phyloP scores from a whole-genome alignment of 2,888 invertebrate species.

The Adela reaumurella region DNA sequence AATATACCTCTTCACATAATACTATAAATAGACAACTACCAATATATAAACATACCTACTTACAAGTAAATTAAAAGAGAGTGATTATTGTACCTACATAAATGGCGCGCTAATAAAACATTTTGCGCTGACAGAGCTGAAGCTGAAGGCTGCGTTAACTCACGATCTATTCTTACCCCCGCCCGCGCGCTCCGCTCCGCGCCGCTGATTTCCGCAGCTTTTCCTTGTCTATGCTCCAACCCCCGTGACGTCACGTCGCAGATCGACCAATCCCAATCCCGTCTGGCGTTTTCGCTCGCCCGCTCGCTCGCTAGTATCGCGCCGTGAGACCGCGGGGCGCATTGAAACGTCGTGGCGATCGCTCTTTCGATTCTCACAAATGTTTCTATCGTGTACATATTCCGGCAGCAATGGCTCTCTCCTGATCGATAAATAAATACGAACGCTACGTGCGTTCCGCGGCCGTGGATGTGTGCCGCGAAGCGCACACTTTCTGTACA shows the following conservation, averaged over 20 bases:
- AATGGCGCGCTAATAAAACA: no score
- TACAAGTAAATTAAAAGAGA: no score
- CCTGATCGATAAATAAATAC: constrained; percentile 42
- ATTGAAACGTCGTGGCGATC: constrained; percentile 35
- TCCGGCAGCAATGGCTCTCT: constrained; percentile 31
- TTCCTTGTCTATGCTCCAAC: constrained; percentile 46
- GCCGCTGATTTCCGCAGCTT: neutral
- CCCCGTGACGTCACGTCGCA: constrained; percentile 59
- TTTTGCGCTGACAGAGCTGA: no score
- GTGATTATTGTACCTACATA: no score
- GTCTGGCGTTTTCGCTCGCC: constrained; percentile 38
- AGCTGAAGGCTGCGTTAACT: no score
- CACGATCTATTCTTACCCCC: no score
- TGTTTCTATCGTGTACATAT: constrained; percentile 44
- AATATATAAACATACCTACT: no score
- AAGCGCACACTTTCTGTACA: neutral
- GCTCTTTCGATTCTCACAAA: constrained; percentile 31
- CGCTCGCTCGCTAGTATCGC: neutral
- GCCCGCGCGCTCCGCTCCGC: no score
- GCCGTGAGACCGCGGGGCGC: constrained; percentile 37
- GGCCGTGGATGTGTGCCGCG: constrained; percentile 22
- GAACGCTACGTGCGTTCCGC: constrained; percentile 22
- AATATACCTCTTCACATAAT: no score
- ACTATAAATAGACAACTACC: no score
- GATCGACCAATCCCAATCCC: constrained; percentile 66